phyloP scores from a whole-genome alignment of 2,797 vertebrate species.

The Tenualosa thibaudeaui region DNA sequence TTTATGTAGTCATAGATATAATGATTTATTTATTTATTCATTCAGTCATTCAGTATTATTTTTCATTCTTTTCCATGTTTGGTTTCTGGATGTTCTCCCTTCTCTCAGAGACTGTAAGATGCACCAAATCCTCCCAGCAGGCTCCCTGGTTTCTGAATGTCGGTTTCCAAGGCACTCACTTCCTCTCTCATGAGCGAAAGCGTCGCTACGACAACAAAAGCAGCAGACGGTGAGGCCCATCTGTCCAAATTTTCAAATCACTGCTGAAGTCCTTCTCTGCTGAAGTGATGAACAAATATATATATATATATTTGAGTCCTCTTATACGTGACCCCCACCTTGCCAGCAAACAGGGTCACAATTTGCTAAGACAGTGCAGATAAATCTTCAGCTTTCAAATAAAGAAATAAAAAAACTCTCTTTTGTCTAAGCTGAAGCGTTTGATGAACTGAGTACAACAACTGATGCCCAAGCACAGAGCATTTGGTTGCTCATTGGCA shows the following conservation, averaged over 20 bases:
- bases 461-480: background rate
- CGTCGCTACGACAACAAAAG: background rate
- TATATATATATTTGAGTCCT: slow-evolving; percentile 28
- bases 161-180: background rate
- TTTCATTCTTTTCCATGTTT: background rate
- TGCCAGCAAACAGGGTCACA: background rate
- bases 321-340: background rate
- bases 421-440: slow-evolving; percentile 33
- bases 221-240: background rate
- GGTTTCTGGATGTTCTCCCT: background rate
- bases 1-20: too few relatives aligned
- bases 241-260: slow-evolving; percentile 20
- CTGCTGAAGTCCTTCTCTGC: slow-evolving; percentile 40
- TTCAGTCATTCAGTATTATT: background rate
- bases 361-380: background rate
- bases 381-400: background rate
- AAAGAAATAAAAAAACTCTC: slow-evolving; percentile 44
- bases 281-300: too few relatives aligned
- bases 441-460: background rate
- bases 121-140: background rate
- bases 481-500: background rate
- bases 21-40: too few relatives aligned
- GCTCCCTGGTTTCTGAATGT: background rate
- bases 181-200: background rate
- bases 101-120: background rate